Base-by-base conservation (phyloP, 2,113 vertebrate species). In the Panthera uncia region DNA sequence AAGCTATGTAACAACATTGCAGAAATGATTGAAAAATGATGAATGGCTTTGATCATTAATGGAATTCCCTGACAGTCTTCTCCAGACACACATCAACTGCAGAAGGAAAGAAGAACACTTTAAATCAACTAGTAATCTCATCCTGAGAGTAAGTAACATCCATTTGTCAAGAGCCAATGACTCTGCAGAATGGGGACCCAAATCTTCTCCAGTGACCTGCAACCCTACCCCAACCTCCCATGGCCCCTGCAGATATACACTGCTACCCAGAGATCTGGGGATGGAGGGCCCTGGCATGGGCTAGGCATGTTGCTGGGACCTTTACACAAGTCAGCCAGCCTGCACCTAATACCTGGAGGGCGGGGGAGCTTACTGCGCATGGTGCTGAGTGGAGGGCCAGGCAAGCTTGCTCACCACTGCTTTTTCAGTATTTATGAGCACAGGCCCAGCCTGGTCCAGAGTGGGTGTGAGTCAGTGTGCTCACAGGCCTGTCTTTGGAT, bases 361-460 rank as follows among this genome's bases (percentile, higher is more conserved):
- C 12, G 0, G 13, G 48, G 38, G 21, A 33, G 8, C 36, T 61
- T 31, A 27, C 36, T 33, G 12, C 3, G 0, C 2, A 0, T 16
- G 7, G 13, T 41, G 31, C 81, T 38, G 69, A 50, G 69, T 13
- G 13, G 9, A 13, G 0, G 31, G 29, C 87, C 33, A 41, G 69
- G n/a, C n/a, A 12, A 0, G n/a, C 16, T 73, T 7, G 36, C 66
- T 87, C 23, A 0, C 33, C 66, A 29, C 73, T 76, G 14, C 27
- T 8, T 48, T 41, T 29, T 48, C 27, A 31, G 74, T 29, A 27
- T 41, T 78, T 4, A 31, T 18, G 41, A 8, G 16, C 41, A 31
- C 0, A 38, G 41, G 74, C 25, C 41, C 7, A 2, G 41, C 41
- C 41, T 29, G 14, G 41, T 41, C 73, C 73, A 45, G 25, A 76